phyloP scores from a whole-genome alignment of 2,113 vertebrate species.

The Rafetus swinhoei region DNA sequence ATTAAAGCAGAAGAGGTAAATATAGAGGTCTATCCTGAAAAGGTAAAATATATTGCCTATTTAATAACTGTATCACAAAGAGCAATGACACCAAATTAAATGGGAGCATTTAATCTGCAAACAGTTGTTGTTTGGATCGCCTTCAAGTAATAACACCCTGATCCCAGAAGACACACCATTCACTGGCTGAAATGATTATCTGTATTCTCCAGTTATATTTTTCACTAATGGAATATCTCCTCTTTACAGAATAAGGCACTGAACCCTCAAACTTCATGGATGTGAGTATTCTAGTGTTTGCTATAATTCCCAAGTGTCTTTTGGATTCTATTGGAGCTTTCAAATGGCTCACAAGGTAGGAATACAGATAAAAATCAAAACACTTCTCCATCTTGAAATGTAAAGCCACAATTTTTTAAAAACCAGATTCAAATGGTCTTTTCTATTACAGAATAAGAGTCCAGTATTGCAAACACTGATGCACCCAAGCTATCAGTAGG shows the following conservation, averaged over 20 bases:
- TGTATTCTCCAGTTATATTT: constrained; percentile 62
- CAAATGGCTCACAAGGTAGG: constrained; percentile 1
- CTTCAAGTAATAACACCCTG: constrained; percentile 60
- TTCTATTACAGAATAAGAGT: neutral
- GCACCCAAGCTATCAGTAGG: neutral
- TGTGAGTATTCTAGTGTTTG: constrained; percentile 51
- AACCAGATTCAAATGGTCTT: neutral
- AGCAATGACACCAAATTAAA: constrained; percentile 81
- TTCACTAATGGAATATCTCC: constrained; percentile 29
- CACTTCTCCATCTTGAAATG: neutral
- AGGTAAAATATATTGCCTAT: constrained; percentile 84
- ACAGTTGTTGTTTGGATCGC: constrained; percentile 41
- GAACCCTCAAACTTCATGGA: constrained; percentile 39
- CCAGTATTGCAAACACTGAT: neutral
- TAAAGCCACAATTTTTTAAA: neutral
- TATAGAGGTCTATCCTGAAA: constrained; percentile 74
- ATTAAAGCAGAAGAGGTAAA: constrained; percentile 83
- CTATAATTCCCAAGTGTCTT: neutral
- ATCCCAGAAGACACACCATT: constrained; percentile 52
- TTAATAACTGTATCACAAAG: constrained; percentile 81
- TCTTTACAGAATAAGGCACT: constrained; percentile 65
- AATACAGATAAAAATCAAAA: constrained; percentile 28
- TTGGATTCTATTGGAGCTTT: constrained; percentile 39
- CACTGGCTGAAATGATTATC: constrained; percentile 44
- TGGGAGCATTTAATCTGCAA: constrained; percentile 64